These are phyloP conservation scores for Pseudochromis fuscus DNA, from an alignment of 2,797 vertebrate species.

Conservation along the genomic window DNA sequence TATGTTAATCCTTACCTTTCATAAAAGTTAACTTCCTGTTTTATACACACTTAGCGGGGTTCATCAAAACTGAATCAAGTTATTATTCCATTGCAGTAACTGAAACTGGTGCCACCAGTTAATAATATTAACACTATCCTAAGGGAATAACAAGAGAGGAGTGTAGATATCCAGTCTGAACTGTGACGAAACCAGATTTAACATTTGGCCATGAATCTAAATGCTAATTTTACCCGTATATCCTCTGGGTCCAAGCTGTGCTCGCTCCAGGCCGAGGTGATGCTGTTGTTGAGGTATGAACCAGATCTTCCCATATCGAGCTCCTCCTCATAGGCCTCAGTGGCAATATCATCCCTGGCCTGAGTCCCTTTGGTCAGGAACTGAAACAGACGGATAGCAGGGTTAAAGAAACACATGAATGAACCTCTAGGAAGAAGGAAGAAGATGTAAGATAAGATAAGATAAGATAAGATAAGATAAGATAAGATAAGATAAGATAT, in stretches of 20 bases:
- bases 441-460: not conserved
- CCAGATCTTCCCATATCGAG: conserved; percentile 97
- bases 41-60: too few species aligned
- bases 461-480: too few species aligned
- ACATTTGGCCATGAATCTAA: not conserved
- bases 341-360: conserved; percentile 95
- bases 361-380: conserved; percentile 95
- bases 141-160: not conserved
- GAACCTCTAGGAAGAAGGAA: not conserved
- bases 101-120: conserved; percentile 1
- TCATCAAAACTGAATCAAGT: not conserved
- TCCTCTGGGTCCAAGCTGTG: conserved; percentile 99
- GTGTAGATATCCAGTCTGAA: not conserved
- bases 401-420: conserved; percentile 8
- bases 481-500: too few species aligned
- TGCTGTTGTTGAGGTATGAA: conserved; percentile 98
- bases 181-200: not conserved
- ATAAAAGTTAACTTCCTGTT: not conserved
- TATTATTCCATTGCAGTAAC: not conserved
- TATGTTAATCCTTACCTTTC: not conserved
- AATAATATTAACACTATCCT: not conserved
- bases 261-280: conserved; percentile 98
- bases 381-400: conserved; percentile 76
- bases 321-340: conserved; percentile 98
- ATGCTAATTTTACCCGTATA: conserved; percentile 88